Conservation (phyloP, 2,113 vertebrate species). For the Otolemur garnettii region DNA sequence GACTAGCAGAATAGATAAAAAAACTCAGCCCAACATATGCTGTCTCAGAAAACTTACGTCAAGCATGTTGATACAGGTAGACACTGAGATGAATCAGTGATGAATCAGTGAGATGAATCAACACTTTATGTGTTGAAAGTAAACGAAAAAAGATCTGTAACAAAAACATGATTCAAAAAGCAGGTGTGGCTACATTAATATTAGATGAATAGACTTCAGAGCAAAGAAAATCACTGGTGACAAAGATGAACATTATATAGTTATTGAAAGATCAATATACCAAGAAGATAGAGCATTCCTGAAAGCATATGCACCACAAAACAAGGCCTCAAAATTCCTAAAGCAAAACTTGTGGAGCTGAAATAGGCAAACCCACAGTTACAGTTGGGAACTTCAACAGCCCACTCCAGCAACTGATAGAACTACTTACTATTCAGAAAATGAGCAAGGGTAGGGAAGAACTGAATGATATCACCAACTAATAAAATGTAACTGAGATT, state of each 20-base stretch:
- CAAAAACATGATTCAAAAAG: background rate
- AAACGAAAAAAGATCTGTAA: background rate
- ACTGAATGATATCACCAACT: background rate
- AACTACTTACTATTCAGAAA: background rate
- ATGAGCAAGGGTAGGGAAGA: background rate
- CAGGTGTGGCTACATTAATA: background rate
- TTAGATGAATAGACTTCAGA: background rate
- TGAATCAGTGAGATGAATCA: too few relatives aligned
- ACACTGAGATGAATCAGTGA: too few relatives aligned
- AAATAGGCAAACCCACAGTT: background rate
- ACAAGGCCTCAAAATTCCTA: background rate
- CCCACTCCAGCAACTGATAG: background rate
- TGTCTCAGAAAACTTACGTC: background rate
- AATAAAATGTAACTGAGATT: background rate
- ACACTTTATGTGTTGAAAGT: background rate
- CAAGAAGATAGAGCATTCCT: background rate
- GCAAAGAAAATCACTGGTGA: background rate
- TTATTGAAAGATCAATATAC: background rate
- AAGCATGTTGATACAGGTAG: background rate
- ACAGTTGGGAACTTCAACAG: background rate
- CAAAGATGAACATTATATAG: background rate
- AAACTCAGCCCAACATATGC: background rate
- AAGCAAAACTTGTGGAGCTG: background rate
- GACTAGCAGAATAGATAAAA: background rate
- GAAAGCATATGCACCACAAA: background rate